These are phyloP conservation scores for Synaphobranchus kaupii DNA, from an alignment of 2,797 vertebrate species.

Conservation along the genomic window DNA sequence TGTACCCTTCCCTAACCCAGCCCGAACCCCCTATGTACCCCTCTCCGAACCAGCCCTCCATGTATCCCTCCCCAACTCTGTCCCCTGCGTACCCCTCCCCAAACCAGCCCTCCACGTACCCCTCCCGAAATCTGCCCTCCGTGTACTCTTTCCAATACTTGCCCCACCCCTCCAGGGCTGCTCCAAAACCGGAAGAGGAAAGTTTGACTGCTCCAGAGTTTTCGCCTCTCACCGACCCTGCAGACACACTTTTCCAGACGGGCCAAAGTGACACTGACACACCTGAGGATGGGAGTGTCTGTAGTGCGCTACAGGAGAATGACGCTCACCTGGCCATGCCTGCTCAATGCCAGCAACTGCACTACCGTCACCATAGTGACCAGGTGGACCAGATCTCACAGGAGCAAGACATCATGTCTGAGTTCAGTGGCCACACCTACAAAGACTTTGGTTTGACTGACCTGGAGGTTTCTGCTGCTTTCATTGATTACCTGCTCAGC, in stretches of 20 bases:
- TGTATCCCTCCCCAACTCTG: slow-evolving; percentile 16
- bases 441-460: slow-evolving; percentile 51
- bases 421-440: slow-evolving; percentile 50
- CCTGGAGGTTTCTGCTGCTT: slow-evolving; percentile 53
- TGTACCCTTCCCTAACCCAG: slow-evolving; percentile 19
- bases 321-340: background rate
- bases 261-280: background rate
- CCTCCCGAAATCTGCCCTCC: slow-evolving; percentile 5
- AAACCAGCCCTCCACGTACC: slow-evolving; percentile 26
- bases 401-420: slow-evolving; percentile 42
- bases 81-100: background rate
- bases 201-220: background rate
- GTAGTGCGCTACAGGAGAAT: background rate
- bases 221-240: slow-evolving; percentile 9
- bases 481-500: slow-evolving; percentile 61
- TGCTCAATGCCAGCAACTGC: background rate
- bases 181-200: slow-evolving; percentile 13
- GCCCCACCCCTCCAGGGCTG: slow-evolving; percentile 53
- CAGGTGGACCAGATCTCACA: background rate
- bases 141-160: background rate
- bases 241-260: background rate
- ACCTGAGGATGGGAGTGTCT: background rate
- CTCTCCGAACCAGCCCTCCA: slow-evolving; percentile 10
- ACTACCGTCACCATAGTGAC: slow-evolving; percentile 15
- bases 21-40: background rate